These are phyloP conservation scores for Platyura marginata DNA, from an alignment of 1,140 invertebrate genomes.

Conservation along the genomic window DNA sequence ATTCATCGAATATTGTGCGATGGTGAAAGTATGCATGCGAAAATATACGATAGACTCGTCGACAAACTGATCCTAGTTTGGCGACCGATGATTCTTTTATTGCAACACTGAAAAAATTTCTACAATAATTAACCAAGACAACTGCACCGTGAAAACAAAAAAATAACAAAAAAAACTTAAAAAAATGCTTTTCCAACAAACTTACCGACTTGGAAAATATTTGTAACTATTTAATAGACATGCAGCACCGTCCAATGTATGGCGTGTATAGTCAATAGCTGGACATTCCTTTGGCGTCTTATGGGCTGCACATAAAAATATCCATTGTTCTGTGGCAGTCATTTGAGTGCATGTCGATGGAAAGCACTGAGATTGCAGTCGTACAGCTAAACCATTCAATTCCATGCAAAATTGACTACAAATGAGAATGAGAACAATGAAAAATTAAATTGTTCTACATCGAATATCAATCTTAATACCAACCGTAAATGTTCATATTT, in stretches of 20 bases:
- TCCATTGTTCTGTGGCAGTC: slow-evolving; percentile 99
- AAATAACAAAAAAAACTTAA: slow-evolving; percentile 3
- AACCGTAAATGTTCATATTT: slow-evolving; percentile 97
- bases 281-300: slow-evolving; percentile 99
- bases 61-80: slow-evolving; percentile 94
- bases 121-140: neutral
- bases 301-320: slow-evolving; percentile 98
- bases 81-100: slow-evolving; percentile 98
- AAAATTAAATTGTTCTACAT: neutral
- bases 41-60: slow-evolving; percentile 97
- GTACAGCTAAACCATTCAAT: slow-evolving; percentile 90
- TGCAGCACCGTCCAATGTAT: slow-evolving; percentile 97
- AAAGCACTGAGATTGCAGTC: slow-evolving; percentile 84
- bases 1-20: slow-evolving; percentile 89
- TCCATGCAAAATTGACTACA: slow-evolving; percentile 96
- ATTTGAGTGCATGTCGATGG: slow-evolving; percentile 96
- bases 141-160: neutral
- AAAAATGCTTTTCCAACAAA: too few species aligned
- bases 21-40: slow-evolving; percentile 99
- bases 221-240: slow-evolving; percentile 98
- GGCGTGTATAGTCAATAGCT: slow-evolving; percentile 97
- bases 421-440: slow-evolving; percentile 7
- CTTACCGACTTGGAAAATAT: slow-evolving; percentile 96
- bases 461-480: neutral
- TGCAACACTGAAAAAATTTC: slow-evolving; percentile 56